Percentiles rank a stretch among this genome's conserved stretches.
Conservation (phyloP, 2,113 vertebrate species). For the Pterocles gutturalis region DNA sequence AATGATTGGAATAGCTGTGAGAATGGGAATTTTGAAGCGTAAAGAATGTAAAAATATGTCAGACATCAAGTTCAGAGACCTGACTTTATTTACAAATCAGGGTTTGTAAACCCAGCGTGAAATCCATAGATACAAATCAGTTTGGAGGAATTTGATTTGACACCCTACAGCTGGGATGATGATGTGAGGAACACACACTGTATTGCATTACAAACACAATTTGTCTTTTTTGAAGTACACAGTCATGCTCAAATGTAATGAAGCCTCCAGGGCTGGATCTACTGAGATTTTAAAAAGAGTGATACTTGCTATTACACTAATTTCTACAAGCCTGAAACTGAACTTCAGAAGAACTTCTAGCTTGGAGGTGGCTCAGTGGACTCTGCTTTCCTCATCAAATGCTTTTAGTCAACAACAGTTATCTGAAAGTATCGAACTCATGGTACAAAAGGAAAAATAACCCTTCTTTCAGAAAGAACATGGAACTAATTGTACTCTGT, state of each 20-base stretch:
- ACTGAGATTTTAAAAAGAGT: neutral
- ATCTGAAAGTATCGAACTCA: neutral
- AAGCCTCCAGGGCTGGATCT: neutral
- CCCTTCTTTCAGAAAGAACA: neutral
- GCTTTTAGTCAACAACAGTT: neutral
- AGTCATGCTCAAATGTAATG: neutral
- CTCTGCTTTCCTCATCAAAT: neutral
- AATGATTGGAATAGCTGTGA: neutral
- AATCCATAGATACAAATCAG: constrained; percentile 30
- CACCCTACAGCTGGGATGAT: neutral
- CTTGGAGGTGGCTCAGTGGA: neutral
- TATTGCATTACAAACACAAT: neutral
- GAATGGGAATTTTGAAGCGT: neutral
- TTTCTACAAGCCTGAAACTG: neutral
- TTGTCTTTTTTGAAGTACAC: neutral
- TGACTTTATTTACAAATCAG: neutral
- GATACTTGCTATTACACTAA: neutral
- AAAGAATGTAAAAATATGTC: neutral
- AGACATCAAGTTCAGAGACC: neutral
- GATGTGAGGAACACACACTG: neutral
- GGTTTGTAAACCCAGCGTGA: constrained; percentile 25
- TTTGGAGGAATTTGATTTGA: constrained; percentile 10
- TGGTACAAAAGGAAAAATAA: neutral
- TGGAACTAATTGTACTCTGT: neutral
- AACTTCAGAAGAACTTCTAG: constrained; percentile 28